Conservation (phyloP, 2,888 invertebrate genomes). For the Napeogenes sylphis region DNA sequence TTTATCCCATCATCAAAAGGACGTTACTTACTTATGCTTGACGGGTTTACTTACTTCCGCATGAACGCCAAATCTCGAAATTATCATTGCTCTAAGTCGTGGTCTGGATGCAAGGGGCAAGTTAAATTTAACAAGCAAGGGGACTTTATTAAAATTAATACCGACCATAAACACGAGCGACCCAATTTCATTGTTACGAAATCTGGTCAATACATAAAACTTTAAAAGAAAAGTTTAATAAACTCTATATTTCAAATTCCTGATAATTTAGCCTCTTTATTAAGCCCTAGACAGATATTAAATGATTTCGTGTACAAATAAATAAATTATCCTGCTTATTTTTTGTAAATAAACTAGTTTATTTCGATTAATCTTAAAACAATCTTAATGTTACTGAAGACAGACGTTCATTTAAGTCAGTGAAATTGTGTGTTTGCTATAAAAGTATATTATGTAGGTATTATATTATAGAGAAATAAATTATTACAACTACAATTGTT, state of each 20-base stretch:
- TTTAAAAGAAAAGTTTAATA: conserved; percentile 2
- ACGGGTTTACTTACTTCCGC: conserved; percentile 40
- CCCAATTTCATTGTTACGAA: conserved; percentile 34
- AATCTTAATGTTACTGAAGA: too few species aligned
- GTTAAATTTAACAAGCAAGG: conserved; percentile 34
- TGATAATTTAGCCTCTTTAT: neutral
- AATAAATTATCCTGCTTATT: too few species aligned
- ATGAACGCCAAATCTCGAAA: conserved; percentile 30
- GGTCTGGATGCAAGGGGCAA: conserved; percentile 35
- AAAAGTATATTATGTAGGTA: too few species aligned
- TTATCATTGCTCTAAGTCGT: conserved; percentile 43
- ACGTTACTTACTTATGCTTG: conserved; percentile 36
- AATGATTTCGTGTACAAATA: too few species aligned
- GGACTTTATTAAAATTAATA: conserved; percentile 23
- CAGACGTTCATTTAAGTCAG: too few species aligned
- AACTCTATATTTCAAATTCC: neutral
- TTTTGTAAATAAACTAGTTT: too few species aligned
- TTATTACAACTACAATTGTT: too few species aligned
- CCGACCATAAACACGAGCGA: conserved; percentile 37
- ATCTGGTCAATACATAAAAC: conserved; percentile 24
- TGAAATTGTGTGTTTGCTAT: too few species aligned
- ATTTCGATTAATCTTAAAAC: too few species aligned
- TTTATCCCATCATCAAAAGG: conserved; percentile 40
- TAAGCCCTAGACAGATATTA: too few species aligned
- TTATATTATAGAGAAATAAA: too few species aligned